Base-by-base conservation (phyloP, 2,888 invertebrate species). In the Chymomyza amoena region DNA sequence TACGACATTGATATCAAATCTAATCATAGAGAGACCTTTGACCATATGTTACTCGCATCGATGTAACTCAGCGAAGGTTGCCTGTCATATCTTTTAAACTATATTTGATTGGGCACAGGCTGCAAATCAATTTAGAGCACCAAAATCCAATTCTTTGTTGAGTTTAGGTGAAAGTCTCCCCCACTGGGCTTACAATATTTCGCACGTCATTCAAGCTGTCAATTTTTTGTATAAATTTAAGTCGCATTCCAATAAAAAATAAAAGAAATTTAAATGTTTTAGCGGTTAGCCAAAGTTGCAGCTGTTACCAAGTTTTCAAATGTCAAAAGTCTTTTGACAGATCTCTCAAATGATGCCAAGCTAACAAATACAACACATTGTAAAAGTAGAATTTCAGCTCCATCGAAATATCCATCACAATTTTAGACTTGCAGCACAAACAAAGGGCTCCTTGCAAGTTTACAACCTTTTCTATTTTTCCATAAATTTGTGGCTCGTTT, bases 121-220 rank as follows among this genome's bases (percentile, higher is more conserved):
- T 54, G 54, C 54, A 54, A 54, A 45, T 45, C 39, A 45, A 45
- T 45, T 45, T 45, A 13, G 13, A 10, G 6, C 10, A 45, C 13
- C 39, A 45, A 10, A 45, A 45, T 13, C 13, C 13, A 45, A 45
- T 45, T 45, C 39, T 45, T 13, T 45, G 39, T 15, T 13, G 32
- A 32, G 32, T 45, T 13, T 13, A 45, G 13, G 39, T 13, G 4
- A 13, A 13, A 45, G 3, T 45, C 39, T 16, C 50, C 3, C 39
- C 39, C 45, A 61, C n/a, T 9, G 10, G 72, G 52, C 68, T 62
- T 66, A 70, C 81, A 87, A 87, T 85, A 78, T 79, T 80, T 87
- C 84, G 81, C 79, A 79, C 88, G 90, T 89, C 90, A 90, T 89
- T 90, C 90, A 89, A 85, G 72, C 76, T 87, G 90, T 87, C 90